phyloP scores from a whole-genome alignment of 2,888 invertebrate species.

The Cyrtodaria siliqua region DNA sequence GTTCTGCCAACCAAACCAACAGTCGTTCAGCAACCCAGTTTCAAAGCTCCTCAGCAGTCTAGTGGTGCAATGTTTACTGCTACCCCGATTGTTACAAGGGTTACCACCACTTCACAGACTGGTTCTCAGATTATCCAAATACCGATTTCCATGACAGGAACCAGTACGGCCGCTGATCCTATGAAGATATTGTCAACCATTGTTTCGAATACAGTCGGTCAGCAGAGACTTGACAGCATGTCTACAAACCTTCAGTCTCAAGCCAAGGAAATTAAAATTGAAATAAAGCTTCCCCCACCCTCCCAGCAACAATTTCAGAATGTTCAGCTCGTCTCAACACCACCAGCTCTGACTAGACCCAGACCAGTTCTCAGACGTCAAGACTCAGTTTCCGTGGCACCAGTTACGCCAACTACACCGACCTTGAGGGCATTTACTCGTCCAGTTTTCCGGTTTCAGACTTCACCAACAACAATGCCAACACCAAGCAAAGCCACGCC shows the following conservation, averaged over 20 bases:
- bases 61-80: background rate
- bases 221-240: conserved; percentile 18
- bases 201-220: conserved; percentile 50
- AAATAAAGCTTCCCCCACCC: conserved; percentile 71
- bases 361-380: conserved; percentile 35
- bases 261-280: conserved; percentile 76
- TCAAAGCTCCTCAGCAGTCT: too few relatives aligned
- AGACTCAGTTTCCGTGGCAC: conserved; percentile 34
- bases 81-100: background rate
- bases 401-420: conserved; percentile 13
- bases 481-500: background rate
- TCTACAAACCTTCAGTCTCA: conserved; percentile 4
- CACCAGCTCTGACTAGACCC: background rate
- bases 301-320: conserved; percentile 1
- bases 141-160: background rate
- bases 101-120: background rate
- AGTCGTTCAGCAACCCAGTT: conserved; percentile 11
- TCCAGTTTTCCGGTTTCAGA: conserved; percentile 48
- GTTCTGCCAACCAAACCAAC: conserved; percentile 8
- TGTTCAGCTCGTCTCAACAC: conserved; percentile 1
- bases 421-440: background rate
- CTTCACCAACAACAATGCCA: background rate
- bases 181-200: conserved; percentile 52
- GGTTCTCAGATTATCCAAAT: background rate
- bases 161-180: conserved; percentile 28